Conservation (phyloP, 1,140 invertebrate genomes). For the Babylonia areolata region DNA sequence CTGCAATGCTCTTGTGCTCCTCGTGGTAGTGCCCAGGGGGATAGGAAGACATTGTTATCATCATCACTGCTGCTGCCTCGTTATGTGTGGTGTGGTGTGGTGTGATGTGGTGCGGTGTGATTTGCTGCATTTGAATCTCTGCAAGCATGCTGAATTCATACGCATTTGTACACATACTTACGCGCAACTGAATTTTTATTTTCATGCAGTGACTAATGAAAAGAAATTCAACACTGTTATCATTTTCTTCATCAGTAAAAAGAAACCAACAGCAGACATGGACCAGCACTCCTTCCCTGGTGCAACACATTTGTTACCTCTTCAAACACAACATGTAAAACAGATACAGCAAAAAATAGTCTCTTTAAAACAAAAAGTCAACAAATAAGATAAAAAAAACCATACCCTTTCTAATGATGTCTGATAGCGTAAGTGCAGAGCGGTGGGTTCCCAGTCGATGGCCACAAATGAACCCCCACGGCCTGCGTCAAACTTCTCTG, state of each 20-base stretch:
- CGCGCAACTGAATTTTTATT: too few species aligned
- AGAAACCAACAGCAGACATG: constrained; percentile 7
- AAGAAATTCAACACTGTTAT: constrained; percentile 83
- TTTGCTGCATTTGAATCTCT: too few species aligned
- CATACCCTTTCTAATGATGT: constrained; percentile 85
- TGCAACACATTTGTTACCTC: too few species aligned
- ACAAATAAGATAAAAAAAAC: background rate
- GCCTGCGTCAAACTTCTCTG: constrained; percentile 76
- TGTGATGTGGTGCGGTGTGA: too few species aligned
- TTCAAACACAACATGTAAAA: background rate
- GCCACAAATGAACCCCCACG: constrained; percentile 79
- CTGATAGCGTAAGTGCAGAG: constrained; percentile 91
- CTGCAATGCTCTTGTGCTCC: constrained; percentile 84
- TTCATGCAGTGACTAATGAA: too few species aligned
- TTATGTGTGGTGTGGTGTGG: too few species aligned
- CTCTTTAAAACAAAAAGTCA: too few species aligned
- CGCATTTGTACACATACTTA: too few species aligned
- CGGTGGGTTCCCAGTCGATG: constrained; percentile 93
- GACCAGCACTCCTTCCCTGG: too few species aligned
- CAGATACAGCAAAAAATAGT: background rate
- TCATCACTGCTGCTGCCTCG: too few species aligned
- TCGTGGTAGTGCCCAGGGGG: constrained; percentile 79
- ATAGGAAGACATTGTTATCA: background rate
- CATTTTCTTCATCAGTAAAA: constrained; percentile 80
- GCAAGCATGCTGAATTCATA: too few species aligned